These are phyloP conservation scores for Nemotelus nigrinus DNA, from an alignment of 2,888 invertebrate species.

Conservation along the genomic window DNA sequence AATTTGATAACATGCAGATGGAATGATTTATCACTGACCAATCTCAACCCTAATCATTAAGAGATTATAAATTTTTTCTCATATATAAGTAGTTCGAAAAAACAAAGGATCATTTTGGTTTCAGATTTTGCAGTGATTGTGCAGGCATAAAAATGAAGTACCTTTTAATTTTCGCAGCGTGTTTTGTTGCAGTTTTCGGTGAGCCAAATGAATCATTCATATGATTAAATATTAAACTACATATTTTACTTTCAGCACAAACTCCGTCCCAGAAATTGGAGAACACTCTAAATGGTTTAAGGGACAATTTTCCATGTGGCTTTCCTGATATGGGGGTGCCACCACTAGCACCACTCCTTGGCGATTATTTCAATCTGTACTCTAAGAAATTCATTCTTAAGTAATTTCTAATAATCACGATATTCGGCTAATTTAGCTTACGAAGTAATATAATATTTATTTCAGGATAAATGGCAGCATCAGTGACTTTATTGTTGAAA, in stretches of 20 bases:
- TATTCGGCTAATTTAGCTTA: not conserved
- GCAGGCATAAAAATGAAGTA: constrained; percentile 4
- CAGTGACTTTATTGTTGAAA: constrained; percentile 45
- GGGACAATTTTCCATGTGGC: constrained; percentile 60
- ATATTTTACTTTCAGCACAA: constrained; percentile 8
- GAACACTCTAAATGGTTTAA: constrained; percentile 57
- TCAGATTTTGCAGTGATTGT: too few relatives aligned
- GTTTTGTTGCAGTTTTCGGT: constrained; percentile 7
- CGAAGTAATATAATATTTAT: not conserved
- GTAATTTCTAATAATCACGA: not conserved
- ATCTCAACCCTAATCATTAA: too few relatives aligned
- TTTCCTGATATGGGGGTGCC: constrained; percentile 58
- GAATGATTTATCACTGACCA: too few relatives aligned
- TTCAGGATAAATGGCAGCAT: constrained; percentile 18
- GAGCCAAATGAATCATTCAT: not conserved
- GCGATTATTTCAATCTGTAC: constrained; percentile 17
- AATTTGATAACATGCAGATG: too few relatives aligned
- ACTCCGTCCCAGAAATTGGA: constrained; percentile 27
- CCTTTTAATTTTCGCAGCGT: constrained; percentile 2
- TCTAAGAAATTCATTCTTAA: not conserved
- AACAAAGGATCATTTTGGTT: too few relatives aligned
- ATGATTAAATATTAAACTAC: not conserved
- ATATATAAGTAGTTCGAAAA: too few relatives aligned
- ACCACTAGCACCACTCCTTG: constrained; percentile 56
- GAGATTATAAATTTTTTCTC: too few relatives aligned